These are phyloP conservation scores for Micronisus gabar DNA, from an alignment of 2,113 vertebrate genomes.

Conservation along the genomic window DNA sequence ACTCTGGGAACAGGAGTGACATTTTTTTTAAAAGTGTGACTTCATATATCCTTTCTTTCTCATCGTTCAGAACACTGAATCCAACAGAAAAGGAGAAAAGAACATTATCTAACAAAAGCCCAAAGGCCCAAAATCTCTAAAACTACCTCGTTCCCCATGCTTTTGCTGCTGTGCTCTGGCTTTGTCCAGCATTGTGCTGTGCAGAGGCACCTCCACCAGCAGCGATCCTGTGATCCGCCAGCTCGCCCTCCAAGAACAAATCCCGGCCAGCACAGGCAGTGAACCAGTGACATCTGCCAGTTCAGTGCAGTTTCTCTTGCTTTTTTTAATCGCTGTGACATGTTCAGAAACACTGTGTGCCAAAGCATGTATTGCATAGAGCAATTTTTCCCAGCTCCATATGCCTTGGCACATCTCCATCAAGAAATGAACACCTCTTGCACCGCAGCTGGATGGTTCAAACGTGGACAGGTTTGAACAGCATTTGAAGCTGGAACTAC, in stretches of 20 bases:
- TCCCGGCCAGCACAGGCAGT: fast-evolving
- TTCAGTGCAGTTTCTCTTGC: background rate
- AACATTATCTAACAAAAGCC: background rate
- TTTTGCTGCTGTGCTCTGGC: fast-evolving
- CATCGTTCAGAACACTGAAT: background rate
- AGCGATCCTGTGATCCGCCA: fast-evolving
- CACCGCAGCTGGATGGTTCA: background rate
- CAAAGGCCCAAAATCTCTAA: background rate
- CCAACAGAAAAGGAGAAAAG: background rate
- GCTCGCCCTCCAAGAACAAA: fast-evolving
- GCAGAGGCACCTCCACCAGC: background rate
- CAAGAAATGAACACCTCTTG: conserved; percentile 24
- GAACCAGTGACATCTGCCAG: conserved; percentile 15
- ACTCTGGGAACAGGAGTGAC: background rate
- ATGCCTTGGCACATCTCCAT: conserved; percentile 22
- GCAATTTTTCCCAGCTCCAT: background rate
- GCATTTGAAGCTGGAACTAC: background rate
- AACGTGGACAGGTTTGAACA: background rate
- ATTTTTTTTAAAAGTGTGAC: background rate
- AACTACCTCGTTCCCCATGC: fast-evolving
- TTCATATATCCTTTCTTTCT: background rate
- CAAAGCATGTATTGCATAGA: background rate
- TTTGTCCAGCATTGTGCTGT: fast-evolving
- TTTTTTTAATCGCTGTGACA: background rate
- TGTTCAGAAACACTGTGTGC: background rate